Evolutionary conservation across 2,888 invertebrate genomes (phyloP).

Genomic region (Dasypogon diadema): DNA sequence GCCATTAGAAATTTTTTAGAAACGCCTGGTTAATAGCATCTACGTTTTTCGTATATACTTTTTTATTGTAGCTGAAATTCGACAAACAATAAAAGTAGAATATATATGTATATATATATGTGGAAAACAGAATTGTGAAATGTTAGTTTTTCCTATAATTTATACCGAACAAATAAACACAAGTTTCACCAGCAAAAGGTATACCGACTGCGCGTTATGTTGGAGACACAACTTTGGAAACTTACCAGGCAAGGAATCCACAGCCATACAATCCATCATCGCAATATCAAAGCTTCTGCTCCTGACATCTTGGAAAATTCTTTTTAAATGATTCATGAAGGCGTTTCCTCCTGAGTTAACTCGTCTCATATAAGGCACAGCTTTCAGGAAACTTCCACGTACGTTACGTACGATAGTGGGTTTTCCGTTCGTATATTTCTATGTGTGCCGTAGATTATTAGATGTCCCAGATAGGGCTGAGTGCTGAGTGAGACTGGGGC

Average conservation of each 20-base stretch:
- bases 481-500: no score
- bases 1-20: no score
- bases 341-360: slow-evolving; percentile 46
- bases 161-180: background rate
- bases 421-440: no score
- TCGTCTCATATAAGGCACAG: background rate
- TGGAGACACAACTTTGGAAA: background rate
- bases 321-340: slow-evolving; percentile 51
- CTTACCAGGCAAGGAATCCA: background rate
- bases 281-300: slow-evolving; percentile 51
- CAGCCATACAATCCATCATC: slow-evolving; percentile 41
- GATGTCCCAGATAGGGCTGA: slow-evolving; percentile 14
- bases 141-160: background rate
- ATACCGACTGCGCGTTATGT: background rate
- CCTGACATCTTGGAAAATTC: slow-evolving; percentile 46
- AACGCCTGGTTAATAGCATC: no score
- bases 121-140: background rate
- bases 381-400: background rate
- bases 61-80: no score
- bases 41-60: no score
- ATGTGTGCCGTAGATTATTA: slow-evolving; percentile 12
- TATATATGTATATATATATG: background rate
- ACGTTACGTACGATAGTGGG: background rate
- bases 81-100: background rate
- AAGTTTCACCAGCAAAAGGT: background rate